Evolutionary conservation across 2,888 invertebrate genomes (phyloP), one percentile per base, ranked within the genome.

Genomic region (Drosophila greeni): DNA sequence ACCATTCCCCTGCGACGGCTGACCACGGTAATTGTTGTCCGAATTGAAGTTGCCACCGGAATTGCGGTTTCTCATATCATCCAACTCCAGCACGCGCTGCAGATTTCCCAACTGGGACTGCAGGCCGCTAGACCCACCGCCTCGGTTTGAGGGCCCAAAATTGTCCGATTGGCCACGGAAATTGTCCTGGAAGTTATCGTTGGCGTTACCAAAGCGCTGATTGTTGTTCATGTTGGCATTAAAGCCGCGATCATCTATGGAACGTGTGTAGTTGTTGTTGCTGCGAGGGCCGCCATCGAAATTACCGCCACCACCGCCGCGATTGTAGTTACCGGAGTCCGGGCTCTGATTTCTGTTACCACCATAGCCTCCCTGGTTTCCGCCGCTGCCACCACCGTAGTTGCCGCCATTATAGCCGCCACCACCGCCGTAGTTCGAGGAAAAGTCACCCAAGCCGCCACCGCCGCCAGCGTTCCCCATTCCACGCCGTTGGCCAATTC

Each of bases 401-500:
- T 60, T 60, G 16, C 53, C 39, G 24, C 34, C 48, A 43, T 43
- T 43, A 16, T 40, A 45, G 29, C 66, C 31, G 8, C 64, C 59
- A 12, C 59, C 61, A 14, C 49, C 29, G 8, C 65, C 39, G 23
- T 59, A 76, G 64, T 55, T 78, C 61, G 74, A 72, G 70, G 76
- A 80, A 67, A 67, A 76, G 52, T 66, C 34, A 11, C 59, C 60
- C 23, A 31, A 16, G 5, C 62, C 51, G 7, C 66, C 59, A n/a
- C 61, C 39, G n/a, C 34, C 58, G 20, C 43, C 39, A 14, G 34
- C 29, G 31, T 29, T 66, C 4, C 48, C 60, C 33, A 58, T 18
- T 49, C 66, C 48, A 43, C 68, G 68, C 26, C 77, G 79, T 56
- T 82, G 82, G 20, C 76, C 77, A 54, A 70, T 74, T 36, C 79